Evolutionary conservation across 2,888 invertebrate species (phyloP), one percentile per base, ranked within the genome.

Genomic region (Phyllotreta striolata): DNA sequence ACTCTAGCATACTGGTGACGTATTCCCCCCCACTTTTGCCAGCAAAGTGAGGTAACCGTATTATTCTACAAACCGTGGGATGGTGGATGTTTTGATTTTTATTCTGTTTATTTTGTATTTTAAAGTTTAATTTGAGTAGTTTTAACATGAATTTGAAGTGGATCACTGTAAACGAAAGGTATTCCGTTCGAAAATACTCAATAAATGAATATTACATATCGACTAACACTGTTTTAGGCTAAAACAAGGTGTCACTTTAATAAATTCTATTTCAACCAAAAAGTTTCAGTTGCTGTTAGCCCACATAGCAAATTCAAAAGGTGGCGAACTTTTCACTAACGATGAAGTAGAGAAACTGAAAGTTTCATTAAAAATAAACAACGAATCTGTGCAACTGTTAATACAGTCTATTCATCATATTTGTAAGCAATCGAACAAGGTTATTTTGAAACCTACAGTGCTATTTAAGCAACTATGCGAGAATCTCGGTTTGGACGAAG

Each of bases 401-500:
- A 64, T 79, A 14, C 77, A 78, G 66, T 76, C 75, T 44, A 73
- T 80, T 13, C 63, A 69, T 0, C 74, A 85, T 68, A 83, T 85
- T 55, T 79, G 83, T 66, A 83, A 83, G 59, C 83, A 84, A 64
- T 82, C 84, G 12, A 82, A 80, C 3, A 83, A 82, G 65, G 81
- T 85, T 64, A 81, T 87, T 47, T 81, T 85, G 49, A 86, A 86
- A 69, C 86, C 87, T 35, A 83, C 84, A 3, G 78, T 79, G 59
- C 73, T 87, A 39, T 84, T 85, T 67, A 83, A 83, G 70, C 78
- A 84, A 67, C 74, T 87, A 13, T 78, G 81, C 1, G 84, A 85
- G 10, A 79, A 81, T 64, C 74, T 86, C 1, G 79, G 83, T 59
- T 73, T 87, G 38, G 77, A 82, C 62, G 78, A 81, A 44, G 83